phyloP scores from a whole-genome alignment of 2,797 vertebrate species.

The Enteromius anoplus region DNA sequence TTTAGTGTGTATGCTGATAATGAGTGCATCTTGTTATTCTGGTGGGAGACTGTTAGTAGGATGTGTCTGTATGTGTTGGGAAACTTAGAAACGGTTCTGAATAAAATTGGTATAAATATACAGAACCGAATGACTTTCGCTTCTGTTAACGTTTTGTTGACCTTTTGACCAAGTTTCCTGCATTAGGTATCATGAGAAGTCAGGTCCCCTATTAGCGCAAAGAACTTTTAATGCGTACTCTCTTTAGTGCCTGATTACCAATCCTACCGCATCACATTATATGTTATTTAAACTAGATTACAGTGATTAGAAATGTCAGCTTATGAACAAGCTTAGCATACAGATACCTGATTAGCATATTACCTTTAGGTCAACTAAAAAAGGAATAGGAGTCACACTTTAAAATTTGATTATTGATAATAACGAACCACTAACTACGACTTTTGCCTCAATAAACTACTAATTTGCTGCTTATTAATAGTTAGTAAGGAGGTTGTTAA shows the following conservation, averaged over 20 bases:
- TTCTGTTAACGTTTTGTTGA: background rate
- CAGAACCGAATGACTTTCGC: background rate
- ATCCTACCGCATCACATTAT: background rate
- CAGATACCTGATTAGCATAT: background rate
- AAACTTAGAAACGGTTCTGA: background rate
- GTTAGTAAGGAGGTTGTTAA: too few species aligned
- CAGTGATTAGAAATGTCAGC: too few species aligned
- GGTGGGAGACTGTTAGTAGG: slow-evolving; percentile 29
- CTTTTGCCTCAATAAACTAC: too few species aligned
- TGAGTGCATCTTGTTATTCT: slow-evolving; percentile 15
- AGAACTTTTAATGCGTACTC: background rate
- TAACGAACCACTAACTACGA: too few species aligned
- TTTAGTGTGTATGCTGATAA: slow-evolving; percentile 7
- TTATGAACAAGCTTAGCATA: background rate
- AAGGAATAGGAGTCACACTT: background rate
- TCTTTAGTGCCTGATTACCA: background rate
- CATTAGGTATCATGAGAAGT: background rate
- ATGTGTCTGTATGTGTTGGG: slow-evolving; percentile 25
- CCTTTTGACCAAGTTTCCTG: background rate
- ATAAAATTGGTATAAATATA: background rate
- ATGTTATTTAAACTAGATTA: background rate
- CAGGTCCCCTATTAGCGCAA: background rate
- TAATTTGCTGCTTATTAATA: too few species aligned
- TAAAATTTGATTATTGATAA: too few species aligned
- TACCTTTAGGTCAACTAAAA: background rate